phyloP scores from a whole-genome alignment of 1,140 invertebrate species.

The Pissodes strobi region DNA sequence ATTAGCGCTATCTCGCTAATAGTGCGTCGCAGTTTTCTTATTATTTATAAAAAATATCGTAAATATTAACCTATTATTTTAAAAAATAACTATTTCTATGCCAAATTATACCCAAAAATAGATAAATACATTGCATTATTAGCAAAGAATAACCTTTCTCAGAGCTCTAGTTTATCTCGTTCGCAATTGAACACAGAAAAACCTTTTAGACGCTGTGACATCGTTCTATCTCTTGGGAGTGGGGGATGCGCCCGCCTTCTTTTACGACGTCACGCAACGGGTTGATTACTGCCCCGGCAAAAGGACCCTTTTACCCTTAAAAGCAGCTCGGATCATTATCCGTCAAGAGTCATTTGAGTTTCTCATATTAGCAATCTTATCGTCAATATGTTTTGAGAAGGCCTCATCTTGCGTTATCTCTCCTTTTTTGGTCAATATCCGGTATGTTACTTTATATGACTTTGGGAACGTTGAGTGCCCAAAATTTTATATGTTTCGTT shows the following conservation, averaged over 20 bases:
- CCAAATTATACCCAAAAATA: too few relatives aligned
- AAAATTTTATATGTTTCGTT: background rate
- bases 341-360: slow-evolving; percentile 23
- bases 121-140: background rate
- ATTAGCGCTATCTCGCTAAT: too few relatives aligned
- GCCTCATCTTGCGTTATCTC: too few relatives aligned
- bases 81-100: too few relatives aligned
- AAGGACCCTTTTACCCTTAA: slow-evolving; percentile 26
- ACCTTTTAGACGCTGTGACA: slow-evolving; percentile 33
- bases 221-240: slow-evolving; percentile 1
- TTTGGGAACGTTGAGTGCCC: too few relatives aligned
- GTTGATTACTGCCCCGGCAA: slow-evolving; percentile 38
- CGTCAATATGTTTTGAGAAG: background rate
- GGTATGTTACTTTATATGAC: too few relatives aligned
- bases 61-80: too few relatives aligned
- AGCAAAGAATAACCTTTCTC: background rate
- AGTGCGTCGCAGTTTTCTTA: too few relatives aligned
- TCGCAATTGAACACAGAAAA: slow-evolving; percentile 25
- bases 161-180: background rate
- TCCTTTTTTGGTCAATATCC: too few relatives aligned
- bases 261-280: slow-evolving; percentile 43
- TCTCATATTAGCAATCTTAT: slow-evolving; percentile 26
- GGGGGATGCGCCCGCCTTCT: slow-evolving; percentile 2
- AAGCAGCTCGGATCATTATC: slow-evolving; percentile 34
- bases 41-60: too few relatives aligned